A percentile compares a stretch with the other conserved stretches of the same genome.
These are phyloP conservation scores for Drosophila cardini DNA, from an alignment of 1,140 invertebrate genomes.

Conservation along the genomic window DNA sequence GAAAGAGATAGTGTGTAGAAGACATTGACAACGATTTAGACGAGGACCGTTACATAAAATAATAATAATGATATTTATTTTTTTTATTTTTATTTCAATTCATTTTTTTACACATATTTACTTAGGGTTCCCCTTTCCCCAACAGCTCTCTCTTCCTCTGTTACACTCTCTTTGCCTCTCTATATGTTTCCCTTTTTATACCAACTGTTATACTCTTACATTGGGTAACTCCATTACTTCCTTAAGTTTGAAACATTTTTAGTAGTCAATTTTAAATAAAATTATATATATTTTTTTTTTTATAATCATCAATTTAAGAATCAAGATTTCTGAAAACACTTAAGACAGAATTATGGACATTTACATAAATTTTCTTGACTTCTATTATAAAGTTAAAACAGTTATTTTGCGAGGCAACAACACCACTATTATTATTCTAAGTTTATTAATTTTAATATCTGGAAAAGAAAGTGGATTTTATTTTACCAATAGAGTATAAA, in stretches of 20 bases:
- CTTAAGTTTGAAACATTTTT: not conserved
- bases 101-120: constrained; percentile 18
- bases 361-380: no score
- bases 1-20: not conserved
- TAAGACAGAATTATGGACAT: no score
- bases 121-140: not conserved
- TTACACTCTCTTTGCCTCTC: not conserved
- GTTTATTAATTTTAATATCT: no score
- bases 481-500: not conserved
- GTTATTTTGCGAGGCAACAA: no score
- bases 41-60: constrained; percentile 76
- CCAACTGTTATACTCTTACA: not conserved
- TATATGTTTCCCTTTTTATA: not conserved
- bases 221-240: not conserved
- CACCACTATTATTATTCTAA: no score
- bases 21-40: constrained; percentile 52
- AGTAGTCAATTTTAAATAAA: not conserved
- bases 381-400: no score
- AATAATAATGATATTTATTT: constrained; percentile 24
- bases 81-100: constrained; percentile 13
- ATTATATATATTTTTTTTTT: not conserved
- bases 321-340: no score
- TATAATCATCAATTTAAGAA: no score
- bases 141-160: no score
- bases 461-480: no score